Percentiles rank a stretch among this genome's conserved stretches.
Conservation (phyloP, 2,888 invertebrate species). For the Eledone cirrhosa region DNA sequence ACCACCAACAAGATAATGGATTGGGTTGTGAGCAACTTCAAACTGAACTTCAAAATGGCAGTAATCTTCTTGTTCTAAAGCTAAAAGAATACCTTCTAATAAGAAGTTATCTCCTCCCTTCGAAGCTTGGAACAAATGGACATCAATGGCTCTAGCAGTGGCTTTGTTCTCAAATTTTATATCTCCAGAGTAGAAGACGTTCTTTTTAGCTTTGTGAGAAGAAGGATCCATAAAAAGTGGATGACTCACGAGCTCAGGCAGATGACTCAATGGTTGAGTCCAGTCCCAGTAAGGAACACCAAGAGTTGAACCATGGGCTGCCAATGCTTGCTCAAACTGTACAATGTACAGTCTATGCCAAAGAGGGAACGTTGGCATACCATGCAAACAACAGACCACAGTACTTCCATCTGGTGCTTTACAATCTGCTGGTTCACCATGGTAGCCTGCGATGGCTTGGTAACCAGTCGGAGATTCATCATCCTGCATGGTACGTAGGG, state of each 20-base stretch:
- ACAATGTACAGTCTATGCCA: constrained; percentile 39
- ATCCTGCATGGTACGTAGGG: constrained; percentile 32
- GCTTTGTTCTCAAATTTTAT: constrained; percentile 32
- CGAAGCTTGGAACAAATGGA: constrained; percentile 37
- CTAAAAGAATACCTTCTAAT: constrained; percentile 37
- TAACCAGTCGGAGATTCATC: constrained; percentile 34
- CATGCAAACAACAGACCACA: constrained; percentile 39
- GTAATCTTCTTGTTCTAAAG: constrained; percentile 40
- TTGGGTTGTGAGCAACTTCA: constrained; percentile 41
- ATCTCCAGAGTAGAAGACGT: constrained; percentile 39
- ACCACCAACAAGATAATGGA: constrained; percentile 42
- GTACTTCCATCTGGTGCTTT: constrained; percentile 15
- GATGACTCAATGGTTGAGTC: constrained; percentile 34
- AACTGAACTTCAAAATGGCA: constrained; percentile 43
- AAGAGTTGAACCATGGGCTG: constrained; percentile 24
- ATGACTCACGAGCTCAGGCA: constrained; percentile 36
- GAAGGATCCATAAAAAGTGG: constrained; percentile 27
- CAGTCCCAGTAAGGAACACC: constrained; percentile 44
- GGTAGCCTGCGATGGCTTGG: constrained; percentile 38
- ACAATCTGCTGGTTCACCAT: constrained; percentile 39
- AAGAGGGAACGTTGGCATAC: constrained; percentile 38
- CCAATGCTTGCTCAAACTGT: constrained; percentile 35
- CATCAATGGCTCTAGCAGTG: constrained; percentile 40
- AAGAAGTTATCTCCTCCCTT: constrained; percentile 35
- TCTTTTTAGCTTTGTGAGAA: constrained; percentile 36